A percentile compares a stretch with the other conserved stretches of the same genome.
Evolutionary conservation across 2,888 invertebrate genomes (phyloP).

Genomic region (Antheraea assamensis): DNA sequence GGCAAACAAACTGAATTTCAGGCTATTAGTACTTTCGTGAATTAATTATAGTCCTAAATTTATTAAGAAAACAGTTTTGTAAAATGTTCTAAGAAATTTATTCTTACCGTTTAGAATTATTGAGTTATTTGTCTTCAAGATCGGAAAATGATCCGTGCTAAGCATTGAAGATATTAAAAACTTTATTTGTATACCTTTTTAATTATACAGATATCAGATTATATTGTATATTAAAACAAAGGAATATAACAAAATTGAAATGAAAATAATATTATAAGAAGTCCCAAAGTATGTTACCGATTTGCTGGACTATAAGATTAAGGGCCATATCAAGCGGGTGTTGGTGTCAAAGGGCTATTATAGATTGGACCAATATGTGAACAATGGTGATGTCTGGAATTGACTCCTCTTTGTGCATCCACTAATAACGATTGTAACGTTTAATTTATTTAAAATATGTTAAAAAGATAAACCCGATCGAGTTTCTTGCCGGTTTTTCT

Average conservation of each 20-base stretch:
- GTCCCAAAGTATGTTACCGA: too few relatives aligned
- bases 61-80: not conserved
- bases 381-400: too few relatives aligned
- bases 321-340: too few relatives aligned
- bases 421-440: too few relatives aligned
- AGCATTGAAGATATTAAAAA: not conserved
- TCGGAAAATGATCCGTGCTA: not conserved
- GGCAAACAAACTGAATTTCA: not conserved
- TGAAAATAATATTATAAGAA: not conserved
- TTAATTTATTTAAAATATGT: too few relatives aligned
- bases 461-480: too few relatives aligned
- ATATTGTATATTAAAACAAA: not conserved
- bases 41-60: not conserved
- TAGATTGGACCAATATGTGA: too few relatives aligned
- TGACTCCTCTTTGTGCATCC: too few relatives aligned
- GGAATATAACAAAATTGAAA: not conserved
- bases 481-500: too few relatives aligned
- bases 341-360: too few relatives aligned
- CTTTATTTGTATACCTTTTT: not conserved
- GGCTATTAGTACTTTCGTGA: not conserved
- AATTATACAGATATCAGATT: not conserved
- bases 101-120: not conserved
- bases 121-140: not conserved
- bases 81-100: not conserved
- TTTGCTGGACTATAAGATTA: too few relatives aligned